Percentiles rank a stretch among this genome's conserved stretches.
phyloP scores from a whole-genome alignment of 2,888 invertebrate species.

The Eupithecia exiguata region DNA sequence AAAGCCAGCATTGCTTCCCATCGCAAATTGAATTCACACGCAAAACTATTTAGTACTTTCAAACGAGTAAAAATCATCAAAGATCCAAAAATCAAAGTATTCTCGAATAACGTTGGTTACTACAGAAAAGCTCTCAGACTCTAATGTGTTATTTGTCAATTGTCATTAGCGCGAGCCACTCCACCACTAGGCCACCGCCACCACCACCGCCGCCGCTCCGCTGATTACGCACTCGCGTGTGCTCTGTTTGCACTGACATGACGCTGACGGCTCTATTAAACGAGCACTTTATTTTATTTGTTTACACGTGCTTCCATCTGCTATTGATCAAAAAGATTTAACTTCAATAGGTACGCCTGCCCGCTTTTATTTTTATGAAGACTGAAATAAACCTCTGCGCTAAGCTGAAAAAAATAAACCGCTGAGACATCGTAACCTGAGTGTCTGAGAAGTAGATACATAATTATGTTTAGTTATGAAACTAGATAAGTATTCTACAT shows the following conservation, averaged over 20 bases:
- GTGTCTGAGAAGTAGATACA: not conserved
- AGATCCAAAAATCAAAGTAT: not conserved
- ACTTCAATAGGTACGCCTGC: not conserved
- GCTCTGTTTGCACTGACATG: not conserved
- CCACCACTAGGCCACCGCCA: not conserved
- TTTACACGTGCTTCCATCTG: not conserved
- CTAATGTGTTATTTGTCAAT: not conserved
- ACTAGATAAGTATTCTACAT: not conserved
- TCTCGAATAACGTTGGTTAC: not conserved
- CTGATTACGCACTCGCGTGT: constrained; percentile 5
- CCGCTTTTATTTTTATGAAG: not conserved
- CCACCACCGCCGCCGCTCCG: not conserved
- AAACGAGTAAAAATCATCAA: not conserved
- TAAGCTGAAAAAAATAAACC: not conserved
- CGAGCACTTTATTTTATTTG: constrained; percentile 1
- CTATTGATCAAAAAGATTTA: not conserved
- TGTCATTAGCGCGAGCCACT: not conserved
- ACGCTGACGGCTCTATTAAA: not conserved
- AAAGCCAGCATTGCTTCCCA: no score
- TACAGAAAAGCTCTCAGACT: not conserved
- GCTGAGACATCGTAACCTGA: not conserved
- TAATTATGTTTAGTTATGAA: not conserved
- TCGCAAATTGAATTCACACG: not conserved
- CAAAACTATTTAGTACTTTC: not conserved
- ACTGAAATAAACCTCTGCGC: not conserved